Evolutionary conservation across 2,113 vertebrate genomes (phyloP), one percentile per base, ranked within the genome.

Genomic region (Pangasianodon gigas): DNA sequence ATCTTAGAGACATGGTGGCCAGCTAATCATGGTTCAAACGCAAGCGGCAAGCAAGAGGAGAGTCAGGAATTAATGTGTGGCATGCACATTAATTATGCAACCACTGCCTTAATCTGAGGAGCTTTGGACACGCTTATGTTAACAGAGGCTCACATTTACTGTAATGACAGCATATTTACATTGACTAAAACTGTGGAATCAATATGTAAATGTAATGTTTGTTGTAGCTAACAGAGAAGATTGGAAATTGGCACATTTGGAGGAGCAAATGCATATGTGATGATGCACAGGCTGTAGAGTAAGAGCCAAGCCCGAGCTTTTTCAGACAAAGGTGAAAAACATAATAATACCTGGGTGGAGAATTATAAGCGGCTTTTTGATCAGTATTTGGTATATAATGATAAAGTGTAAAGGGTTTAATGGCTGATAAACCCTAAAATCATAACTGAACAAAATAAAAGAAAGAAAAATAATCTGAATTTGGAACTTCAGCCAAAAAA

Each of bases 131-230:
- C 97, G 97, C 97, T 97, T 97, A 96, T 98, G 97, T 98, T 98
- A 99, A 98, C 97, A 98, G 97, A 97, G 97, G 97, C 96, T 96
- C 97, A 99, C 98, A 99, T 99, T 98, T 99, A 98, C 97, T 97
- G 97, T 99, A 98, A 99, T 99, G 98, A 99, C 97, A 96, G 97
- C 97, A 97, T 99, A 99, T 99, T 99, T 99, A 99, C 98, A 99
- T 97, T 98, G 97, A 99, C 97, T 98, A 97, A 99, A 99, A 99
- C 98, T 98, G 97, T 96, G 97, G 97, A 98, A 98, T 99, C 97
- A 97, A 97, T 98, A 99, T 99, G 98, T 98, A 99, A 99, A 99
- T 99, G 97, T 98, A 99, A 98, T 99, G 98, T 99, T 99, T 99
- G 98, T 99, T 98, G 97, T 98, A 98, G 98, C 97, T 99, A 98